Conservation (phyloP, 2,113 vertebrate genomes). For the Ariopsis seemanni region DNA sequence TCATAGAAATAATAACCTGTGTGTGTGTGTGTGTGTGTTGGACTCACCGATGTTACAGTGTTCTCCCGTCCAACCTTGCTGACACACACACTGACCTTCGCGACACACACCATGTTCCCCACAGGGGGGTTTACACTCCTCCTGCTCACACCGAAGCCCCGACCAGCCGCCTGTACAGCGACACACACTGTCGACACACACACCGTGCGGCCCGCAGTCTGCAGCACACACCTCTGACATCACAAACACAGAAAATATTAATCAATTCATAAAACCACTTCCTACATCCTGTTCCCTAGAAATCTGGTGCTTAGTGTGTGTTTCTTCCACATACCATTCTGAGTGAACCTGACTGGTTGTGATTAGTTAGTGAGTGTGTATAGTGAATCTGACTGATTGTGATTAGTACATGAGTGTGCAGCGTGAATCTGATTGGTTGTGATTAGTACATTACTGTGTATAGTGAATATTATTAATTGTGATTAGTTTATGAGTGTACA, state of each 20-base stretch:
- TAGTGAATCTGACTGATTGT: background rate
- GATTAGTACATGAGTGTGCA: background rate
- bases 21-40: slow-evolving; percentile 29
- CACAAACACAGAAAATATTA: background rate
- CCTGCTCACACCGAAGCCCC: slow-evolving; percentile 84
- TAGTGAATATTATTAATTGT: background rate
- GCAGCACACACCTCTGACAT: slow-evolving; percentile 83
- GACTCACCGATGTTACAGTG: slow-evolving; percentile 94
- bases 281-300: background rate
- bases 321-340: background rate
- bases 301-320: background rate
- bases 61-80: slow-evolving; percentile 97
- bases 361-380: background rate
- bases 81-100: slow-evolving; percentile 95
- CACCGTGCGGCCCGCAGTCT: slow-evolving; percentile 88
- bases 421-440: background rate
- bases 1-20: background rate
- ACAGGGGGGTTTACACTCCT: slow-evolving; percentile 93
- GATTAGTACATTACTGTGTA: background rate
- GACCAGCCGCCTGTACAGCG: slow-evolving; percentile 97
- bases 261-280: background rate
- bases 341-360: background rate
- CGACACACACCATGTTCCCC: slow-evolving; percentile 92
- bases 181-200: slow-evolving; percentile 87
- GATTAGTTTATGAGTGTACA: background rate